Evolutionary conservation across 2,888 invertebrate genomes (phyloP).

Genomic region (Stomorhina lunata): DNA sequence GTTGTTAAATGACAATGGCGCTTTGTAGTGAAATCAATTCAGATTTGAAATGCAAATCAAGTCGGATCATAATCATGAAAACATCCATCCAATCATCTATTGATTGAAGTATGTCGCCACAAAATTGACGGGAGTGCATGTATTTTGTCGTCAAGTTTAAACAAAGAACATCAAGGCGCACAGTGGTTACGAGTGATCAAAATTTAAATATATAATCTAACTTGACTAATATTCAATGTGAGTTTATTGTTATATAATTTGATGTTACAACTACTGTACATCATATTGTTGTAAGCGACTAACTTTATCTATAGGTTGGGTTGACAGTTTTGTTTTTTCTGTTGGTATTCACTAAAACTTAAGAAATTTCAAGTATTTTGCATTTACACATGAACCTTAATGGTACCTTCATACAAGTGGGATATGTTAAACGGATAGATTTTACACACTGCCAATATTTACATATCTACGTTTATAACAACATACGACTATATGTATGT

Average conservation of each 20-base stretch:
- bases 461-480: neutral
- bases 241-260: no score
- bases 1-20: conserved; percentile 30
- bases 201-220: neutral
- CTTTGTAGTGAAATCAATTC: conserved; percentile 33
- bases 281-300: neutral
- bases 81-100: conserved; percentile 46
- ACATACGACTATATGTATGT: neutral
- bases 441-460: neutral
- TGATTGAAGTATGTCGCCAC: conserved; percentile 60
- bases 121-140: conserved; percentile 50
- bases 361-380: neutral
- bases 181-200: neutral
- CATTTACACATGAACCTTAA: neutral
- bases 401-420: no score
- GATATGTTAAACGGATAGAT: neutral
- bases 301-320: neutral
- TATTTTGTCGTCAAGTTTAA: conserved; percentile 13
- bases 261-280: neutral
- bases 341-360: neutral
- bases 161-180: conserved; percentile 8
- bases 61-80: conserved; percentile 49
- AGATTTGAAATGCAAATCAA: conserved; percentile 57
- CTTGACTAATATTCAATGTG: neutral
- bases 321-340: neutral